phyloP scores from a whole-genome alignment of 2,888 invertebrate species.

The Epirrhoe alternata region DNA sequence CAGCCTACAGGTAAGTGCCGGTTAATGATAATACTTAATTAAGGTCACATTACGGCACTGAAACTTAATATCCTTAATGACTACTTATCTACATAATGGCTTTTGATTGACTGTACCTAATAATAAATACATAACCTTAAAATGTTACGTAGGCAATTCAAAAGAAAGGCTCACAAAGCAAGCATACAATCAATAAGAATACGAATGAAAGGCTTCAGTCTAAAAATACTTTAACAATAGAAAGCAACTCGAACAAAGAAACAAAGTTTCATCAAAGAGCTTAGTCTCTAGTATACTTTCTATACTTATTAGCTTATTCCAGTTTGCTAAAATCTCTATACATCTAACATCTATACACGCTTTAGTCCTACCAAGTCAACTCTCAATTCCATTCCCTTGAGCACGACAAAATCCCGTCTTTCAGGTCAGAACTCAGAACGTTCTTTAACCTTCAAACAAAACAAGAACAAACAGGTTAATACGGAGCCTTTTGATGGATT shows the following conservation, averaged over 20 bases:
- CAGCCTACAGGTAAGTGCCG: too few species aligned
- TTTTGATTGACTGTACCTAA: neutral
- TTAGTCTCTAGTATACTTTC: conserved; percentile 5
- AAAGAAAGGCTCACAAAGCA: neutral
- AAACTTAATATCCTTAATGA: too few species aligned
- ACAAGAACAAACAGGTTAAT: conserved; percentile 80
- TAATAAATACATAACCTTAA: neutral
- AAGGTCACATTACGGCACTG: too few species aligned
- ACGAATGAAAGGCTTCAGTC: conserved; percentile 6
- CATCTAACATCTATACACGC: neutral
- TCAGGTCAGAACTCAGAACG: conserved; percentile 73
- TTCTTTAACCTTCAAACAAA: conserved; percentile 84
- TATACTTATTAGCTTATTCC: neutral
- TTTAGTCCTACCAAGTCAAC: conserved; percentile 1
- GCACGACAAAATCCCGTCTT: conserved; percentile 51
- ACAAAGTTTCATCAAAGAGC: conserved; percentile 15
- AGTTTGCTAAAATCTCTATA: conserved; percentile 5
- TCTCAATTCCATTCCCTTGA: conserved; percentile 39
- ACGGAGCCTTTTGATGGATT: conserved; percentile 67
- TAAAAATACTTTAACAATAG: conserved; percentile 6
- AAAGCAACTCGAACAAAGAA: conserved; percentile 13
- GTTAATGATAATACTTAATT: too few species aligned
- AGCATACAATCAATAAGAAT: neutral
- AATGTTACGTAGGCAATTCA: conserved; percentile 1
- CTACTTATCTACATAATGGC: neutral